Base-by-base conservation (phyloP, 2,888 invertebrate species). In the Papilio demoleus region DNA sequence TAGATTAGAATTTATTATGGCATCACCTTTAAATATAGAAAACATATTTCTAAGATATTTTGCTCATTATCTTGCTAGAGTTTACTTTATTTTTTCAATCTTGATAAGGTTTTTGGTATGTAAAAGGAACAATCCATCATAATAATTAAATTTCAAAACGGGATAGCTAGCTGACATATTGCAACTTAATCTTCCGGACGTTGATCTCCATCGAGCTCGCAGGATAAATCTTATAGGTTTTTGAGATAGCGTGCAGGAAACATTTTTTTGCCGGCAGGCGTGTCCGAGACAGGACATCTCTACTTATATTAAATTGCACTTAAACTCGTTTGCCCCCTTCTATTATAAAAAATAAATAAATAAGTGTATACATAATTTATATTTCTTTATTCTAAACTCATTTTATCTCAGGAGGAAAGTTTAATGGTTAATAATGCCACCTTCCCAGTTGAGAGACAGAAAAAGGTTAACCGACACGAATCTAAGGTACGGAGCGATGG, bases 381-480 rank as follows among this genome's bases (percentile, higher is more conserved):
- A 38, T 63, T 63, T 27, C 36, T 24, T 40, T 38, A 56, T 14
- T 53, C 9, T 40, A 2, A 64, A 19, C 31, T 58, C 11, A 38
- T 19, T 56, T 42, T 22, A 56, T 47, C 8, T 45, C 19, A 11
- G 45, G 61, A 66, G 38, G 12, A 66, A 63, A 66, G 34, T 45
- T 42, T 17, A n/a, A 56, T 38, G 63, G 50, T 59, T 65, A 59
- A 53, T 69, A 62, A 38, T 65, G 27, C 17, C 50, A 68, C 65
- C 68, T 59, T 64, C 19, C 47, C 62, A 40, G 64, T 65, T 40
- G 70, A 72, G 73, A 75, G 73, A 76, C 76, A 79, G 81, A 80
- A 86, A 87, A 88, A 88, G 85, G 79, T 81, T 78, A 77, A 80
- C 81, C 75, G 79, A 76, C 76, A 73, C 83, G 77, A 85, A 85